These are phyloP conservation scores for Heterocephalus glaber DNA, from an alignment of 2,113 vertebrate species.

Conservation along the genomic window DNA sequence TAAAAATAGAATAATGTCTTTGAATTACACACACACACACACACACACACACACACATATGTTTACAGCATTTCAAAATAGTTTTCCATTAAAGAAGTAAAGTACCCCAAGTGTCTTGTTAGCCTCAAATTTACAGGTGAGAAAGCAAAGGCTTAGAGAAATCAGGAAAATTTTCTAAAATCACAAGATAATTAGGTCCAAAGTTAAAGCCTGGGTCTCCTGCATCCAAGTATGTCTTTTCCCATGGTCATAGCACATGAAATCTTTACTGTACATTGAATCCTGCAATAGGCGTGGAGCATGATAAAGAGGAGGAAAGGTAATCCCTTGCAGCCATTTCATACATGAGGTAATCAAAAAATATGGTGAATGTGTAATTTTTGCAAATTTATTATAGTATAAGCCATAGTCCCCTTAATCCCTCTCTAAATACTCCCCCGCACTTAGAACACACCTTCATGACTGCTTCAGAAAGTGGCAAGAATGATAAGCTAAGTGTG, in stretches of 20 bases:
- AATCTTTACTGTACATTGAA: not conserved
- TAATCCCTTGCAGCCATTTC: not conserved
- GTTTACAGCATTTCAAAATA: constrained; percentile 45
- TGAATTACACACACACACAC: no score
- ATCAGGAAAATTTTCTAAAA: constrained; percentile 33
- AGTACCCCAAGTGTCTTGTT: not conserved
- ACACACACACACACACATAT: no score
- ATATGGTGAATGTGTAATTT: not conserved
- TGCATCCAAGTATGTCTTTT: not conserved
- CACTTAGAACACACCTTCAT: not conserved
- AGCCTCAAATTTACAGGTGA: not conserved
- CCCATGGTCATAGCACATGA: not conserved
- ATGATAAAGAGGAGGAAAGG: not conserved
- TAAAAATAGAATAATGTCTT: not conserved
- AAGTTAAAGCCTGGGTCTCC: not conserved
- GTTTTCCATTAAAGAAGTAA: constrained; percentile 11
- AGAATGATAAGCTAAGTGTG: not conserved
- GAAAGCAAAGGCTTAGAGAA: not conserved
- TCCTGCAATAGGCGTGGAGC: not conserved
- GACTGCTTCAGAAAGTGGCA: not conserved
- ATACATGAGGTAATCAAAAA: not conserved
- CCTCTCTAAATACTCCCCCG: not conserved
- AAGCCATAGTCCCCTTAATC: not conserved
- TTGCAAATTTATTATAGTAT: not conserved
- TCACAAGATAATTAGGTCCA: not conserved